Percentiles rank a stretch among this genome's conserved stretches.
phyloP scores from a whole-genome alignment of 2,113 vertebrate genomes.

The Upupa epops region DNA sequence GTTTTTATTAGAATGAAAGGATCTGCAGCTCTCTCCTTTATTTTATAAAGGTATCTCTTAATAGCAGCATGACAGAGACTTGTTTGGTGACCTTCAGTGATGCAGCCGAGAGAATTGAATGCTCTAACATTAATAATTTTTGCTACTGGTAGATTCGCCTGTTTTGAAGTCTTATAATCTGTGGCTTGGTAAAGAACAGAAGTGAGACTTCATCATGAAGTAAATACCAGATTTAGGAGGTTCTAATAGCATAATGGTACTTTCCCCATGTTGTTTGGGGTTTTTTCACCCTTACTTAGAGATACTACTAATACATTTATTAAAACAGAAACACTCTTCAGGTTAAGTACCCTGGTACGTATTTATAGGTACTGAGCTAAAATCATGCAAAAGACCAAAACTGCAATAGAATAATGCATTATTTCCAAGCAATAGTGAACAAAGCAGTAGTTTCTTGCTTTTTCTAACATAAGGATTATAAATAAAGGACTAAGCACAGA shows the following conservation, averaged over 20 bases:
- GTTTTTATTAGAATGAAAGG: constrained; percentile 1
- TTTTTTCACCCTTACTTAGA: background rate
- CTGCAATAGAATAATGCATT: background rate
- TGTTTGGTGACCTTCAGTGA: background rate
- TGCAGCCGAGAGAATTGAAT: background rate
- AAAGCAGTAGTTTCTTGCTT: background rate
- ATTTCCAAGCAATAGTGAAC: background rate
- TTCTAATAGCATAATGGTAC: background rate
- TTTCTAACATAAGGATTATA: background rate
- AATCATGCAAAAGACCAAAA: background rate
- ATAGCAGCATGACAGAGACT: background rate
- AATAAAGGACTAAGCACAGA: background rate
- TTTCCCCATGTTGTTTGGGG: background rate
- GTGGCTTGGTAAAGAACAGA: background rate
- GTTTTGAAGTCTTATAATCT: background rate
- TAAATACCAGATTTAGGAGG: background rate
- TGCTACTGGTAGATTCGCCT: background rate
- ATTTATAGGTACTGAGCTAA: background rate
- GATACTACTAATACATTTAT: background rate
- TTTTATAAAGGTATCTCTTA: background rate
- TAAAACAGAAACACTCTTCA: background rate
- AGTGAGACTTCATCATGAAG: background rate
- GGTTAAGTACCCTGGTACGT: background rate
- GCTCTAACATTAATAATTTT: background rate
- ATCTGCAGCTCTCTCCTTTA: background rate